These are phyloP conservation scores for Caenorhabditis sulstoni DNA, from an alignment of 2,888 invertebrate species.

Conservation along the genomic window DNA sequence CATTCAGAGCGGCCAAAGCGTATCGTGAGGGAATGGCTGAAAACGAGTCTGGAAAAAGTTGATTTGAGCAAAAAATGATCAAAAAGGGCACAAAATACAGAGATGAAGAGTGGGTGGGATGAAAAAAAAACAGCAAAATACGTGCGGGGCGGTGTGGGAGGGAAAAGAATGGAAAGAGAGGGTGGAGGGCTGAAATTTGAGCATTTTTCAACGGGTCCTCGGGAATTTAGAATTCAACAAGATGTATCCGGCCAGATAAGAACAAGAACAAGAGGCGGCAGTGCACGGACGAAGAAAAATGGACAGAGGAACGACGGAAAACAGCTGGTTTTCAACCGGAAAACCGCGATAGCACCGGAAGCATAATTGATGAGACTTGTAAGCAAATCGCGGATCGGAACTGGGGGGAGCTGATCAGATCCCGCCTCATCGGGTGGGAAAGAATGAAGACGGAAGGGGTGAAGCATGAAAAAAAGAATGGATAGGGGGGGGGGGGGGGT, in stretches of 20 bases:
- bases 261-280: slow-evolving; percentile 31
- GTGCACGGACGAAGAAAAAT: slow-evolving; percentile 10
- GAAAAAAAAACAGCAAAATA: slow-evolving; percentile 30
- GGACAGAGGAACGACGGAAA: slow-evolving; percentile 35
- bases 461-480: slow-evolving; percentile 14
- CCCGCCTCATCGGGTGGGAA: no score
- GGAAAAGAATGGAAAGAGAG: slow-evolving; percentile 16
- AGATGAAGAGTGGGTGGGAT: no score
- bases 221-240: slow-evolving; percentile 56
- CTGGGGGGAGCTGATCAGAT: no score
- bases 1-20: slow-evolving; percentile 62
- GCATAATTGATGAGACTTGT: slow-evolving; percentile 52
- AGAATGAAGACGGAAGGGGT: not conserved
- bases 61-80: not conserved
- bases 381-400: not conserved
- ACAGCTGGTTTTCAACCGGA: slow-evolving; percentile 55
- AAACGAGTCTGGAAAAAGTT: slow-evolving; percentile 16
- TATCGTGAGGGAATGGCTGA: slow-evolving; percentile 37
- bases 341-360: slow-evolving; percentile 51
- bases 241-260: slow-evolving; percentile 54
- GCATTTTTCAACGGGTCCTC: slow-evolving; percentile 35
- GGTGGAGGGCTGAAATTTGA: slow-evolving; percentile 50
- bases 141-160: slow-evolving; percentile 29
- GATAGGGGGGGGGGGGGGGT: not conserved
- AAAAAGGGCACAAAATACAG: not conserved